Base-by-base conservation (phyloP, 92 coral and sea anemone genomes). In the Palythoa grandis region DNA sequence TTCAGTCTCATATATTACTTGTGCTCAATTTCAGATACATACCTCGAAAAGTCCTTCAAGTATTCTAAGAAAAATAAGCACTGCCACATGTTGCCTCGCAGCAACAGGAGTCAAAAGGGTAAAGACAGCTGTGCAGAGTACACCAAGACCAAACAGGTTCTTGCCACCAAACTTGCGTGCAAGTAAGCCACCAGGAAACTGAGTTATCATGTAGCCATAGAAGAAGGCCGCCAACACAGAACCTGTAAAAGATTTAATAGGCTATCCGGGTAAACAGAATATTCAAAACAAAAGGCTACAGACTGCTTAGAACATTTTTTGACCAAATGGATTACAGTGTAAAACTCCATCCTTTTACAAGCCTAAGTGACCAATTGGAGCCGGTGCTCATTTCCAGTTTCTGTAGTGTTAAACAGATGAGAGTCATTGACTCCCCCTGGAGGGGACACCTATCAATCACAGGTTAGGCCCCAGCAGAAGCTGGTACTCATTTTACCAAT, bases 151-250 rank as follows among this genome's bases (percentile, higher is more conserved):
- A 95, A 96, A 92, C 72, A 96, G 86, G 74, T 90, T 96, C 91
- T 93, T 96, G 16, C 98, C 98, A 78, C 98, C 98, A 86, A 91
- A 92, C 83, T 91, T 96, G 74, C 90, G 84, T 75, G 98, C 95
- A 76, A 96, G 86, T 24, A 74, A 53, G 16, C 98, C 98, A 38
- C 98, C 98, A 43, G 98, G 98, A 4, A 96, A 56, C 77, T 96
- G 98, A 17, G 98, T 96, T 47, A 93, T 15, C 14, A 96, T 87
- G 80, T 96, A 96, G 23, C 98, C 98, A 92, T 91, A 92, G 90
- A 96, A 96, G 89, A 96, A 96, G 15, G 98, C 89, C 2, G 96
- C 89, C 74, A 96, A 91, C 20, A 96, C 92, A 47, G 92, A 71
- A 53, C 98, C 98, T 96, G 89, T n/a, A 22, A 35, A 39, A 72